These are phyloP conservation scores for Masnerella sp. DNA, from an alignment of 2,888 invertebrate species.

Conservation along the genomic window DNA sequence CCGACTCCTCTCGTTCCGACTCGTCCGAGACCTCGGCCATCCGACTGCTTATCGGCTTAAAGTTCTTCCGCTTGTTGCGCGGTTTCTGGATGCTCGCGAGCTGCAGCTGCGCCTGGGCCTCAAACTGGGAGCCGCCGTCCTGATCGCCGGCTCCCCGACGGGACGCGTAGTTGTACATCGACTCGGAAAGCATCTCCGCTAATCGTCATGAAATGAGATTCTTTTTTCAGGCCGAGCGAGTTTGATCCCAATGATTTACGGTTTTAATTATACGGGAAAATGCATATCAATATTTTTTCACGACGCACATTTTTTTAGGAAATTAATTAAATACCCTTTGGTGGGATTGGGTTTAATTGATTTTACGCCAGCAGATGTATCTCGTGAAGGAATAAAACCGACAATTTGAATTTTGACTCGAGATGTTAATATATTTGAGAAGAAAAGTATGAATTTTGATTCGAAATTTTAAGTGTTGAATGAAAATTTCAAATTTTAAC, in stretches of 20 bases:
- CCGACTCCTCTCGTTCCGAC: conserved; percentile 65
- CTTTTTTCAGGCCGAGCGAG: conserved; percentile 18
- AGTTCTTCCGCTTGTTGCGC: conserved; percentile 80
- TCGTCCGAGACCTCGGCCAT: conserved; percentile 77
- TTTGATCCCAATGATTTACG: conserved; percentile 32
- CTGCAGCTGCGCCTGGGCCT: conserved; percentile 71
- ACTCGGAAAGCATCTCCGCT: conserved; percentile 78
- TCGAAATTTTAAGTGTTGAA: too few species aligned
- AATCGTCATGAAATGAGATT: conserved; percentile 56
- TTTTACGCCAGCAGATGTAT: too few species aligned
- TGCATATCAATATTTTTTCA: too few species aligned
- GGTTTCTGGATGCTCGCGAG: conserved; percentile 73
- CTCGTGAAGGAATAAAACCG: too few species aligned
- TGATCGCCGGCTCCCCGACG: conserved; percentile 74
- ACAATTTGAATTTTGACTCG: too few species aligned
- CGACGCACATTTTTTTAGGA: too few species aligned
- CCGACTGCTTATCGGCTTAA: conserved; percentile 77
- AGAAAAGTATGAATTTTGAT: too few species aligned
- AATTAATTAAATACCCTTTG: too few species aligned
- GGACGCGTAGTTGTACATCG: conserved; percentile 77
- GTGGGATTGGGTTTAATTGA: not conserved
- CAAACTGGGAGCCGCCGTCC: conserved; percentile 75
- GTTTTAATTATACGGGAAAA: conserved; percentile 36
- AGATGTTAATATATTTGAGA: too few species aligned
- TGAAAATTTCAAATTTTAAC: too few species aligned